Evolutionary conservation across 2,113 vertebrate species (phyloP).

Genomic region (Leptobrachium leishanense): DNA sequence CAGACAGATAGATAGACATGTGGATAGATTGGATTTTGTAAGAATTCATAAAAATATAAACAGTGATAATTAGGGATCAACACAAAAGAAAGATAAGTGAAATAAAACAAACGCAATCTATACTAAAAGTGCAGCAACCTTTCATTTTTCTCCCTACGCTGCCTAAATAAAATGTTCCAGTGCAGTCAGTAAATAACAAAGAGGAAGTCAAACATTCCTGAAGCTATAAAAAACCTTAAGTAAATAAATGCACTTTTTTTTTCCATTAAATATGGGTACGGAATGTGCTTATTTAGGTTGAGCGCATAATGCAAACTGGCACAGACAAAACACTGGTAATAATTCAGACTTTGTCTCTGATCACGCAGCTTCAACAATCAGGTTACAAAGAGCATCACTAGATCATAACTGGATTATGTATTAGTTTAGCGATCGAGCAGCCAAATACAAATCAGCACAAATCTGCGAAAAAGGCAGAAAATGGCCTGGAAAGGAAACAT

Average conservation of each 20-base stretch:
- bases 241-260: slow-evolving; percentile 37
- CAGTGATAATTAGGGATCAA: too few relatives aligned
- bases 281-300: slow-evolving; percentile 42
- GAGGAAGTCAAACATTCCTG: slow-evolving; percentile 20
- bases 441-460: background rate
- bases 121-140: too few relatives aligned
- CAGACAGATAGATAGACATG: too few relatives aligned
- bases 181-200: slow-evolving; percentile 1
- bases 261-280: slow-evolving; percentile 15
- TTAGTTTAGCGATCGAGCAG: slow-evolving; percentile 13
- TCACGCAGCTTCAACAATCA: background rate
- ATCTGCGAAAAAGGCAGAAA: too few relatives aligned
- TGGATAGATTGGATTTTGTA: too few relatives aligned
- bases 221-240: slow-evolving; percentile 9
- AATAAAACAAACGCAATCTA: too few relatives aligned
- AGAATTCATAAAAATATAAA: too few relatives aligned
- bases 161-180: background rate
- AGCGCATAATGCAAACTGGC: slow-evolving; percentile 24
- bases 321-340: slow-evolving; percentile 25
- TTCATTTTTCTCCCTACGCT: too few relatives aligned
- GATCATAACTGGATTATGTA: background rate
- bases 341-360: slow-evolving; percentile 41
- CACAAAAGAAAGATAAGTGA: too few relatives aligned
- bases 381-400: background rate
- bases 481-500: too few relatives aligned